Evolutionary conservation across 2,113 vertebrate genomes (phyloP).

Genomic region (Heterocephalus glaber): DNA sequence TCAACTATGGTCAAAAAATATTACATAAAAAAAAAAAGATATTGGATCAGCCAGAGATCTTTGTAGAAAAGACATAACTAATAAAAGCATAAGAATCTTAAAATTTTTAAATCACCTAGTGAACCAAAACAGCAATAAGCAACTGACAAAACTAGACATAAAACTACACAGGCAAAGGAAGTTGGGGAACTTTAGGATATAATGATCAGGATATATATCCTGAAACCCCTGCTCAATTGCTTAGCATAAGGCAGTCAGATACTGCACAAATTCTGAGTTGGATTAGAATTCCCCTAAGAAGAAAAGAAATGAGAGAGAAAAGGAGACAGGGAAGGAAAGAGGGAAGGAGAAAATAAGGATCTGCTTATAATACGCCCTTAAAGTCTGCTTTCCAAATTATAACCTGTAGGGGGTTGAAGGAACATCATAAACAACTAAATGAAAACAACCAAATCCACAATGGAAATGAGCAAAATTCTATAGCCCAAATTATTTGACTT

Average conservation of each 20-base stretch:
- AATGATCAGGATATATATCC: background rate
- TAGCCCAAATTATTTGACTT: background rate
- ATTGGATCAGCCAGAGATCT: background rate
- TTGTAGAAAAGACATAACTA: background rate
- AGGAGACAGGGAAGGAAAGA: accelerated
- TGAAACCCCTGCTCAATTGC: background rate
- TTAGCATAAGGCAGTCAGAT: background rate
- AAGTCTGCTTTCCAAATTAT: background rate
- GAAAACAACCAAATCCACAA: background rate
- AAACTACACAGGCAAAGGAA: background rate
- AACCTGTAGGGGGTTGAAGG: background rate
- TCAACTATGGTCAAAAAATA: background rate
- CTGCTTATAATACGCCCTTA: background rate
- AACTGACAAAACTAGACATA: background rate
- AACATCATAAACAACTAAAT: background rate
- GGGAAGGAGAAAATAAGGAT: background rate
- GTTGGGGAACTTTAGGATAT: background rate
- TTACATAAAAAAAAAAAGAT: background rate
- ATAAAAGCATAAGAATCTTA: background rate
- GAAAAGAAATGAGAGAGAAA: background rate
- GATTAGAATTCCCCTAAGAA: background rate
- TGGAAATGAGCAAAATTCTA: background rate
- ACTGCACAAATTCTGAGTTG: background rate
- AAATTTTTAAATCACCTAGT: background rate
- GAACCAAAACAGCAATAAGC: background rate